Conservation (phyloP, 2,113 vertebrate genomes). For the Ochotona princeps region DNA sequence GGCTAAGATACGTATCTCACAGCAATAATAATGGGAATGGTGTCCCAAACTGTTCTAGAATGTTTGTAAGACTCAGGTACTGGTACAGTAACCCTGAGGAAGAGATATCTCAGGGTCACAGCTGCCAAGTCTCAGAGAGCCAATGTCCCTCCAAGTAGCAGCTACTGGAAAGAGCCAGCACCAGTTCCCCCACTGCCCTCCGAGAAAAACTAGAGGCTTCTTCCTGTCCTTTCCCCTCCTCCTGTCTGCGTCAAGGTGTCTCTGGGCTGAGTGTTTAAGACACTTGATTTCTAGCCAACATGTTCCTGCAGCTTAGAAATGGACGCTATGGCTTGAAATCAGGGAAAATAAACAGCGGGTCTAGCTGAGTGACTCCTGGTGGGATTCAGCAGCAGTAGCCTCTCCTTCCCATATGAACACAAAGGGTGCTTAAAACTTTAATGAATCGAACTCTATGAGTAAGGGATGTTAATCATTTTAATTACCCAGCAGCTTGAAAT, state of each 20-base stretch:
- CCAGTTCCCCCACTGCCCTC: neutral
- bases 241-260: neutral
- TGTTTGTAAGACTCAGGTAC: neutral
- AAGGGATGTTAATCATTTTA: conserved; percentile 88
- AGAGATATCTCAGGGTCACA: rapidly evolving
- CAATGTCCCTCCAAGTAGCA: neutral
- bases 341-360: conserved; percentile 62
- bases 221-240: neutral
- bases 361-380: conserved; percentile 73
- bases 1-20: neutral
- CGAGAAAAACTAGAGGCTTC: neutral
- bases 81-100: neutral
- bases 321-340: neutral
- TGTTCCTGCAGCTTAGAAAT: conserved; percentile 42
- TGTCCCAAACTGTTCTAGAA: rapidly evolving
- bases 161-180: neutral
- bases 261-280: neutral
- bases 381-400: conserved; percentile 72
- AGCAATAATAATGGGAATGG: neutral
- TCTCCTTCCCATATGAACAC: conserved; percentile 80
- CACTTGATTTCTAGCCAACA: neutral
- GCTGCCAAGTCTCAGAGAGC: neutral
- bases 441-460: conserved; percentile 85
- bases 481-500: conserved; percentile 86
- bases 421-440: conserved; percentile 86